Conservation (phyloP, 2,797 vertebrate genomes). For the Gymnocypris eckloni region DNA sequence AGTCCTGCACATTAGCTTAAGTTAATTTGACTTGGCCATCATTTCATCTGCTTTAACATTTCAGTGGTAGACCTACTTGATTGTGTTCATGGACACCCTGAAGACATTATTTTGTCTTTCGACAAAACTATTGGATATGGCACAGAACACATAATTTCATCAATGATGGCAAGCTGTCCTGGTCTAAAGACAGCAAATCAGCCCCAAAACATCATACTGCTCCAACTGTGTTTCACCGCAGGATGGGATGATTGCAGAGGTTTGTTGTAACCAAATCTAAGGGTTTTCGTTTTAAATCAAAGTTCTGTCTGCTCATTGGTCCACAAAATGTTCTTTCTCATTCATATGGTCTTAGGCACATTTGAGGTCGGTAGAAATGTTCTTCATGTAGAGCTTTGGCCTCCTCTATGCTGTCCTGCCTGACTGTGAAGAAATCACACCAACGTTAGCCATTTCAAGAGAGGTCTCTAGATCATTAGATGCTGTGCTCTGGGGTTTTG, state of each 20-base stretch:
- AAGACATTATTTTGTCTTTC: not conserved
- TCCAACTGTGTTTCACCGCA: not conserved
- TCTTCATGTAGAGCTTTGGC: not conserved
- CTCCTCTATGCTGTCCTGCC: not conserved
- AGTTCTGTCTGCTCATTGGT: not conserved
- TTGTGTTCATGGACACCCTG: not conserved
- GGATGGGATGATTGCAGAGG: not conserved
- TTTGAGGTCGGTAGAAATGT: not conserved
- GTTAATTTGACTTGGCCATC: not conserved
- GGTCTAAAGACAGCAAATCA: not conserved
- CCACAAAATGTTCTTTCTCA: not conserved
- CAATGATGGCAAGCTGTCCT: not conserved
- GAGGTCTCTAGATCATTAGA: not conserved
- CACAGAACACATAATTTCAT: not conserved
- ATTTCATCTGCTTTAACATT: not conserved
- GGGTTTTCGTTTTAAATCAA: not conserved
- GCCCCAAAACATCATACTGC: not conserved
- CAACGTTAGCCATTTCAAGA: not conserved
- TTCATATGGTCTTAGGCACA: not conserved
- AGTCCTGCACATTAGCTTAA: not conserved
- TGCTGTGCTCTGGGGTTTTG: not conserved
- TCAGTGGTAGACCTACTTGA: not conserved
- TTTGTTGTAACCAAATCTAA: not conserved
- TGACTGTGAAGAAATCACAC: not conserved
- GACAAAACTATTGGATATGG: not conserved